These are phyloP conservation scores for Calliphora vomitoria DNA, from an alignment of 2,888 invertebrate species.

Conservation along the genomic window DNA sequence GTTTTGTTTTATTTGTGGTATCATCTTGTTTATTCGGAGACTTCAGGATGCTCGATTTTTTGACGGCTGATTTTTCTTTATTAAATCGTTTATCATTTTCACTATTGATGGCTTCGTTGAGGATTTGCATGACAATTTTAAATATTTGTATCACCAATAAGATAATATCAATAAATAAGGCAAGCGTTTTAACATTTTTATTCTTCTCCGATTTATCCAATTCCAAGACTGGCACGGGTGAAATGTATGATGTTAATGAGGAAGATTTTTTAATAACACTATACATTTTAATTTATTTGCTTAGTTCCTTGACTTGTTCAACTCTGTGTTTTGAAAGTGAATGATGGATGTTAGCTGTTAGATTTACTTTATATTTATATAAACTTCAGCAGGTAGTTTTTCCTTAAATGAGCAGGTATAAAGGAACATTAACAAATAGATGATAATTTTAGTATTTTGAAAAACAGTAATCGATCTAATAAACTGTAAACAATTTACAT, in stretches of 20 bases:
- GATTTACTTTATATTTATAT: slow-evolving; percentile 25
- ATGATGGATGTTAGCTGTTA: slow-evolving; percentile 8
- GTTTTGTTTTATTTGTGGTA: background rate
- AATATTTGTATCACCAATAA: slow-evolving; percentile 29
- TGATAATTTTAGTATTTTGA: slow-evolving; percentile 7
- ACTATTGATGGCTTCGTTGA: background rate
- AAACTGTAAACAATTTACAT: slow-evolving; percentile 16
- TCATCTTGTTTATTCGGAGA: background rate
- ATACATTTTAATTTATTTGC: background rate
- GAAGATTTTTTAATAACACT: background rate
- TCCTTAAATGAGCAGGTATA: background rate
- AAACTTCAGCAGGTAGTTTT: background rate
- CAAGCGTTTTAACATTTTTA: background rate
- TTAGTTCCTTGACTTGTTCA: too few relatives aligned
- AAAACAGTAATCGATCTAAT: slow-evolving; percentile 27
- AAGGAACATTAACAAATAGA: background rate
- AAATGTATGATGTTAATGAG: background rate
- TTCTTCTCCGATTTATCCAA: background rate
- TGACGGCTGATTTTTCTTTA: background rate
- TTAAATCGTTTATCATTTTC: background rate
- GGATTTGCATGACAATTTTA: slow-evolving; percentile 13
- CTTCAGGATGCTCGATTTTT: background rate
- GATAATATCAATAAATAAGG: slow-evolving; percentile 17
- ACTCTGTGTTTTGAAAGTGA: background rate
- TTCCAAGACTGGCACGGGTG: background rate